Evolutionary conservation across 2,113 vertebrate genomes (phyloP), one percentile per base, ranked within the genome.

Genomic region (Rhinogobius similis): DNA sequence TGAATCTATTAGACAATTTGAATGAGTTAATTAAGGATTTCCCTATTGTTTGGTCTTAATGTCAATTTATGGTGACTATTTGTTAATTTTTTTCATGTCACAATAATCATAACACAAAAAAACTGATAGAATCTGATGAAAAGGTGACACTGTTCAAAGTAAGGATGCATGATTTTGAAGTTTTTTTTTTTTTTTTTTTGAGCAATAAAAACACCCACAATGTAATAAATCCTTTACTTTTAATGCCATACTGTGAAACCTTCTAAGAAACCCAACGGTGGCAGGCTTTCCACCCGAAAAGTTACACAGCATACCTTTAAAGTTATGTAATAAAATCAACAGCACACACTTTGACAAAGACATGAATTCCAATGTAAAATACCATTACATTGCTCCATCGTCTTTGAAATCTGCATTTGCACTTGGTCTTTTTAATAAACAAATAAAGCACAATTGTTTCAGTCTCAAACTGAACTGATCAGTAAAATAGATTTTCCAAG

Each of bases 321-420:
- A 12, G 13, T 41, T 62, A 68, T 1, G 29, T 75, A 44, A 48
- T 21, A 2, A 66, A 36, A 62, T 2, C 27, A 38, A 39, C 43
- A 67, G 59, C 48, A 68, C 73, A 71, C 65, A 76, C 20, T 32
- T 18, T 79, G n/a, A 43, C 67, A 72, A 69, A 83, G 55, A 80
- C 43, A n/a, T 29, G 59, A 46, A 62, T n/a, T 66, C 65, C 76
- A 67, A 83, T 82, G 70, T 46, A 67, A 77, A 20, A 13, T 52
- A 43, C 8, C 11, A 59, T 82, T 67, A 70, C 75, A 74, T 77
- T 73, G 75, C 67, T 75, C 66, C 13, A 58, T 46, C 68, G 73
- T 64, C 23, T 71, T 44, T 9, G 27, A 65, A 38, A 24, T 70
- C 83, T 88, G 87, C 29, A 89, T 85, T 87, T 88, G 89, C 86